A percentile compares a stretch with the other conserved stretches of the same genome.
These are phyloP conservation scores for Paramormyrops kingsleyae DNA, from an alignment of 2,113 vertebrate genomes.

Conservation along the genomic window DNA sequence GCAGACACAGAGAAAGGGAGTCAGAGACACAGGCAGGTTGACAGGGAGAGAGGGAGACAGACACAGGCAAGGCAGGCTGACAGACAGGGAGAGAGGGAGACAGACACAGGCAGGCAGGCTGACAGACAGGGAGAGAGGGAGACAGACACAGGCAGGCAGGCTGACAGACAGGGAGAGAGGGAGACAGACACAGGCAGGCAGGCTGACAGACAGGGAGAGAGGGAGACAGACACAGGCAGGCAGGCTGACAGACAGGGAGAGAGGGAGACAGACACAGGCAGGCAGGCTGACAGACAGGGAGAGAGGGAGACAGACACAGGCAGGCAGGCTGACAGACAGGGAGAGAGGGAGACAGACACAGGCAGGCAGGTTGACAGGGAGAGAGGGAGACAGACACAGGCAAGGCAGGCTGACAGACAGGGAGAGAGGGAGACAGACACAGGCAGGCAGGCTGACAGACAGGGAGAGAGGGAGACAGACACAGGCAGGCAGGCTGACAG, in stretches of 20 bases:
- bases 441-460: neutral
- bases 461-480: neutral
- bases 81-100: neutral
- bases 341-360: neutral
- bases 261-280: neutral
- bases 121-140: too few species aligned
- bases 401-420: too few species aligned
- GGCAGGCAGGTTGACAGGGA: too few species aligned
- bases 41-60: neutral
- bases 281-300: neutral
- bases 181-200: neutral
- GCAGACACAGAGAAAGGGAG: neutral
- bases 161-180: neutral
- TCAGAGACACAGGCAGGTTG: neutral
- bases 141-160: neutral
- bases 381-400: too few species aligned
- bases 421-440: neutral
- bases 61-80: neutral
- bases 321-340: neutral
- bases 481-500: neutral
- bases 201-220: neutral
- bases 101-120: too few species aligned
- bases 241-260: neutral
- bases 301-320: neutral
- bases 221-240: neutral